Conservation (phyloP, 2,797 vertebrate genomes). For the Lerista edwardsae region DNA sequence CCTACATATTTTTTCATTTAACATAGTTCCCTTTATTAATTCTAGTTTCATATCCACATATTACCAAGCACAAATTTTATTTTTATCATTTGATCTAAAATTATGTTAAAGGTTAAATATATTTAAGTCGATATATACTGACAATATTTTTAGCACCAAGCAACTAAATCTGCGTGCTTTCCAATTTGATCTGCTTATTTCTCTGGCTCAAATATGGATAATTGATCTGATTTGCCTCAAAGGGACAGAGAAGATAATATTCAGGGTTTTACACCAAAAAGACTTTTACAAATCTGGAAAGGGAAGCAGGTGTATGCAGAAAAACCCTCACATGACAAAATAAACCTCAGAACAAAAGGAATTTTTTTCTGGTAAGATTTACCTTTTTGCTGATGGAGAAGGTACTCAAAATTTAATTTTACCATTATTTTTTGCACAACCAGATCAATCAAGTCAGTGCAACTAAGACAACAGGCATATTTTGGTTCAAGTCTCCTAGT, state of each 20-base stretch:
- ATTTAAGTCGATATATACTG: background rate
- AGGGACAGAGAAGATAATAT: constrained; percentile 16
- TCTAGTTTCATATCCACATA: background rate
- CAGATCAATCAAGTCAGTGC: constrained; percentile 46
- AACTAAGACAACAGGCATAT: constrained; percentile 55
- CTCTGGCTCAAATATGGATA: background rate
- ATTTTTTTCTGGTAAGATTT: constrained; percentile 36
- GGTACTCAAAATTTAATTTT: constrained; percentile 58
- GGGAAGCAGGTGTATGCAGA: background rate
- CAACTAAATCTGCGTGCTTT: constrained; percentile 3
- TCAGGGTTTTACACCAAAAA: constrained; percentile 38
- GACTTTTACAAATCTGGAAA: constrained; percentile 39
- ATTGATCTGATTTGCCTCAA: constrained; percentile 34
- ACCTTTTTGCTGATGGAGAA: constrained; percentile 39
- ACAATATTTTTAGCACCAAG: background rate
- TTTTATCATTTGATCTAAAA: background rate
- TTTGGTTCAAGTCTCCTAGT: constrained; percentile 66
- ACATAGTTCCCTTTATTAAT: background rate
- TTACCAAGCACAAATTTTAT: background rate
- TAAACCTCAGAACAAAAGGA: constrained; percentile 23
- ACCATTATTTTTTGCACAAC: constrained; percentile 66
- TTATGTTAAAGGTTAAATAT: constrained; percentile 2
- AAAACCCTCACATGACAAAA: constrained; percentile 12
- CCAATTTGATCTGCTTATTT: constrained; percentile 5
- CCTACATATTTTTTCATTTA: background rate